phyloP scores from a whole-genome alignment of 2,113 vertebrate genomes.

The Pomatostomus ruficeps region DNA sequence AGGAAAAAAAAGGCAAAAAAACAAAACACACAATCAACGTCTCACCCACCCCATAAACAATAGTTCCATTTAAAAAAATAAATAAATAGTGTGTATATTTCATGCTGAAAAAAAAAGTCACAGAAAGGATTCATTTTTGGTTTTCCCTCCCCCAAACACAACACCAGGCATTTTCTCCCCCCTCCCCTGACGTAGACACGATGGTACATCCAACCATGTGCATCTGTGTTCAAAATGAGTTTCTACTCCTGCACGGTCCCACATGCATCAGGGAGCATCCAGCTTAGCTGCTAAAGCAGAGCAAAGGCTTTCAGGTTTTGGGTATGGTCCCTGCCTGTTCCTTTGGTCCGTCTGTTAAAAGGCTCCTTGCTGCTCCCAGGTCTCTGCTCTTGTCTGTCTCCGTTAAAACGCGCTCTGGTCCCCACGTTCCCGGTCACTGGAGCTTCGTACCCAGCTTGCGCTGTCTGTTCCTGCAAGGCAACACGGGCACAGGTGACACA shows the following conservation, averaged over 20 bases:
- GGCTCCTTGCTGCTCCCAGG: slow-evolving; percentile 74
- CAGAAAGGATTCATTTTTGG: slow-evolving; percentile 52
- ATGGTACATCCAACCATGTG: slow-evolving; percentile 56
- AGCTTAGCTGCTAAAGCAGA: slow-evolving; percentile 77
- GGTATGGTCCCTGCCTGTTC: slow-evolving; percentile 71
- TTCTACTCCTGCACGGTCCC: slow-evolving; percentile 77
- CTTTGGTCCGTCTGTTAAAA: slow-evolving; percentile 82
- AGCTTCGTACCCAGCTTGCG: slow-evolving; percentile 97
- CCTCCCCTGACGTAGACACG: slow-evolving; percentile 39
- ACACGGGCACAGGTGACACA: background rate
- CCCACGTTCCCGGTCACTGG: slow-evolving; percentile 78
- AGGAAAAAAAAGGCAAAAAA: background rate
- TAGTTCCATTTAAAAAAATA: slow-evolving; percentile 72
- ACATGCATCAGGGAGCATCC: slow-evolving; percentile 83
- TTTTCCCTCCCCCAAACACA: slow-evolving; percentile 37
- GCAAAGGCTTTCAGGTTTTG: slow-evolving; percentile 75
- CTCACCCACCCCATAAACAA: slow-evolving; percentile 43
- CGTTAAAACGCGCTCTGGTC: slow-evolving; percentile 50
- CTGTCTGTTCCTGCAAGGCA: slow-evolving; percentile 88
- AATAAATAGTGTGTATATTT: slow-evolving; percentile 80
- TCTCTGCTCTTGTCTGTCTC: slow-evolving; percentile 79
- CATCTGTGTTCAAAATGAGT: slow-evolving; percentile 72
- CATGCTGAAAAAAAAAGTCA: slow-evolving; percentile 72
- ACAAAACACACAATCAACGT: background rate
- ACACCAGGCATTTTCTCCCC: slow-evolving; percentile 49